phyloP scores from a whole-genome alignment of 2,888 invertebrate genomes.

The Panorpa germanica region DNA sequence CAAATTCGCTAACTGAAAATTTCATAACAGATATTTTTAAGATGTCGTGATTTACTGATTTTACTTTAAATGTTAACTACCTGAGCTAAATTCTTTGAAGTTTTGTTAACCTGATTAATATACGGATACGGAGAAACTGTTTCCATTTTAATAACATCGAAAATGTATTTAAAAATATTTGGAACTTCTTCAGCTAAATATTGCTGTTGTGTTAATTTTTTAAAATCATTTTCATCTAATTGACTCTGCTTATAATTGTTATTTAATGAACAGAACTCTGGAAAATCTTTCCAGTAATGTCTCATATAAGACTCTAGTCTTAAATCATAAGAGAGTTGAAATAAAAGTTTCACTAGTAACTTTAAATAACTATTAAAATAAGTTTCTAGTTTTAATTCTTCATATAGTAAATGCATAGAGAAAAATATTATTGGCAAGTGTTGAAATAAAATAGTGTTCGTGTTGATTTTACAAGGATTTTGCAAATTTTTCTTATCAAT shows the following conservation, averaged over 20 bases:
- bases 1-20: too few species aligned
- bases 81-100: conserved; percentile 54
- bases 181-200: conserved; percentile 45
- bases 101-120: conserved; percentile 50
- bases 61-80: too few species aligned
- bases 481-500: conserved; percentile 12
- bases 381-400: conserved; percentile 72
- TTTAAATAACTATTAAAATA: conserved; percentile 46
- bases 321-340: conserved; percentile 60
- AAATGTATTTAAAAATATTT: conserved; percentile 50
- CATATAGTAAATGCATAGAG: conserved; percentile 73
- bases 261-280: conserved; percentile 32
- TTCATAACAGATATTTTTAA: too few species aligned
- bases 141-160: conserved; percentile 36
- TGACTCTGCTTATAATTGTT: conserved; percentile 26
- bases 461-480: conserved; percentile 28
- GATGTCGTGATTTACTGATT: too few species aligned
- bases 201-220: conserved; percentile 36
- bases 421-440: conserved; percentile 58
- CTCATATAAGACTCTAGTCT: conserved; percentile 47
- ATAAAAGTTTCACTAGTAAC: conserved; percentile 48
- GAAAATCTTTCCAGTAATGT: conserved; percentile 77
- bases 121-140: conserved; percentile 43
- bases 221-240: conserved; percentile 33
- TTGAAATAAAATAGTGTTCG: conserved; percentile 47